Percentiles rank a stretch among this genome's conserved stretches.
phyloP scores from a whole-genome alignment of 2,113 vertebrate species.

The Dipodomys ordii region DNA sequence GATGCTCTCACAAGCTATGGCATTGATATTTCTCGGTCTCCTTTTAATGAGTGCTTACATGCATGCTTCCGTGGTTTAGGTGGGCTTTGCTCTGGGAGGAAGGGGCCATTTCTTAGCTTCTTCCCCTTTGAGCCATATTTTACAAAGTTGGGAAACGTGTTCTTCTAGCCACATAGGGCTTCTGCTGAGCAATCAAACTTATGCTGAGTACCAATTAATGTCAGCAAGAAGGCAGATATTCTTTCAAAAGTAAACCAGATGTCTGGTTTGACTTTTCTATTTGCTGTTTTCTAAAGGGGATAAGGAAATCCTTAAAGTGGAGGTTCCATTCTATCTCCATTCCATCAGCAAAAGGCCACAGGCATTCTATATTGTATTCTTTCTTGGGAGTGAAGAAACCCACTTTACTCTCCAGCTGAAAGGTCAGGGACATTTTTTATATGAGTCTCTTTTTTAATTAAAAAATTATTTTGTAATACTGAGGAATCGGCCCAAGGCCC shows the following conservation, averaged over 20 bases:
- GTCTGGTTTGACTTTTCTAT: not conserved
- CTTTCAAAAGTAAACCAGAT: not conserved
- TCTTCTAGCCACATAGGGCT: not conserved
- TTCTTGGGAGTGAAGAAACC: not conserved
- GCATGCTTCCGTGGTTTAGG: not conserved
- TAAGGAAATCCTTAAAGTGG: not conserved
- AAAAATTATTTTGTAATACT: too few species aligned
- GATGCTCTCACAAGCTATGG: not conserved
- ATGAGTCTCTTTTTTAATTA: too few species aligned
- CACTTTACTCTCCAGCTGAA: not conserved
- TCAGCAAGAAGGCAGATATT: rapidly evolving
- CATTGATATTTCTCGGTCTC: not conserved
- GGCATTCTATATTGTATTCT: not conserved
- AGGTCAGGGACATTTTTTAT: not conserved
- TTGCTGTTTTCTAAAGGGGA: too few species aligned
- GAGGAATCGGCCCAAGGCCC: too few species aligned
- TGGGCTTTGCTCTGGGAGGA: not conserved
- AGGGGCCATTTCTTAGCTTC: not conserved
- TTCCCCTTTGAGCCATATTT: not conserved
- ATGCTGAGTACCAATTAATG: not conserved
- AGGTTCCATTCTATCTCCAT: not conserved
- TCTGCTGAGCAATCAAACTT: not conserved
- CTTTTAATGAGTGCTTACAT: too few species aligned
- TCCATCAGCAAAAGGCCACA: not conserved
- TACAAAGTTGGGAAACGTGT: not conserved